These are phyloP conservation scores for Charanyca ferruginea DNA, from an alignment of 2,888 invertebrate genomes.

Conservation along the genomic window DNA sequence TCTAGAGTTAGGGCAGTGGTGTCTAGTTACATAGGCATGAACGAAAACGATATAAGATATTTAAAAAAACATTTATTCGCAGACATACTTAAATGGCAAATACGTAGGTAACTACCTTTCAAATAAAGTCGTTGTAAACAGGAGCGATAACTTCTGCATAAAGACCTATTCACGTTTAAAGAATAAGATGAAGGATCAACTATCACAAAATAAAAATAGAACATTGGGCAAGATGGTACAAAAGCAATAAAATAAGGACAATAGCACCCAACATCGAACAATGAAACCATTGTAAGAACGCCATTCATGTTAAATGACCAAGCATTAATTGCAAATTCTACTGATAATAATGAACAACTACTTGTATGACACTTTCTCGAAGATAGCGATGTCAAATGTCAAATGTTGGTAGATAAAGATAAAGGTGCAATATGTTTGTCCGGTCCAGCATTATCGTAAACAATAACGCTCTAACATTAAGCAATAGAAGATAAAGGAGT, in stretches of 20 bases:
- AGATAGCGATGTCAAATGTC: constrained; percentile 82
- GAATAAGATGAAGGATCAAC: constrained; percentile 45
- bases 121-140: constrained; percentile 7
- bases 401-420: constrained; percentile 71
- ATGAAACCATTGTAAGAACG: constrained; percentile 57
- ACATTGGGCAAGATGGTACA: constrained; percentile 39
- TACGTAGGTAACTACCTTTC: neutral
- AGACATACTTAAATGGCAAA: constrained; percentile 1
- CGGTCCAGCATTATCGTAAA: constrained; percentile 60
- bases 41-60: neutral
- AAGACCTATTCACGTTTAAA: constrained; percentile 28
- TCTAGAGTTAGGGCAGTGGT: neutral
- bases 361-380: constrained; percentile 80
- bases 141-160: constrained; percentile 29
- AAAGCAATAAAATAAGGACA: constrained; percentile 60
- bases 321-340: constrained; percentile 77
- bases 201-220: constrained; percentile 51
- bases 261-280: constrained; percentile 65
- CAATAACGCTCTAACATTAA: constrained; percentile 64
- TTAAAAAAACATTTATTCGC: neutral
- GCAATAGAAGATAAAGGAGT: constrained; percentile 61
- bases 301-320: constrained; percentile 66
- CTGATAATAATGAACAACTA: constrained; percentile 75
- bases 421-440: constrained; percentile 70
- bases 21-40: neutral